Evolutionary conservation across 2,113 vertebrate genomes (phyloP).

Genomic region (Galbula dea): DNA sequence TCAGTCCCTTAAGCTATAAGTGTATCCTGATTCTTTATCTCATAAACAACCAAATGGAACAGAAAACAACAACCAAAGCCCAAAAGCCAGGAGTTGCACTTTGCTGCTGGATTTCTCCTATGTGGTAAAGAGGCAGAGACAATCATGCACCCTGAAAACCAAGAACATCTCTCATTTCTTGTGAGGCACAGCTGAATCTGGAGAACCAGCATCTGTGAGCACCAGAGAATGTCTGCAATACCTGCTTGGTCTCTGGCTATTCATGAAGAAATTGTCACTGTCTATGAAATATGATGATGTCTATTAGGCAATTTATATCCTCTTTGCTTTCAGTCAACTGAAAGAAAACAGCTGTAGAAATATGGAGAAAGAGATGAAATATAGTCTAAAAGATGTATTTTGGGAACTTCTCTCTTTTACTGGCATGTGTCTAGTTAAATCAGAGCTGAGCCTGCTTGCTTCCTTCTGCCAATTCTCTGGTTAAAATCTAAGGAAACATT

Average conservation of each 20-base stretch:
- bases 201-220: conserved; percentile 10
- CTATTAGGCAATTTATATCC: neutral
- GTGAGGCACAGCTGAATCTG: conserved; percentile 34
- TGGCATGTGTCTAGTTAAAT: neutral
- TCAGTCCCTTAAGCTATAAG: conserved; percentile 52
- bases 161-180: conserved; percentile 44
- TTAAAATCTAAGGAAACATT: neutral
- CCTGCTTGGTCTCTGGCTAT: neutral
- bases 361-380: neutral
- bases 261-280: neutral
- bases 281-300: neutral
- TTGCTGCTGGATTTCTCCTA: conserved; percentile 49
- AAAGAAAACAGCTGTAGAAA: no score
- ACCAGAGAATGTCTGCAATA: conserved; percentile 8
- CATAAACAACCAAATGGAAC: conserved; percentile 43
- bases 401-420: neutral
- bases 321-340: neutral
- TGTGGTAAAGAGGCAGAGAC: conserved; percentile 42
- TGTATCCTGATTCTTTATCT: conserved; percentile 61
- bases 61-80: no score
- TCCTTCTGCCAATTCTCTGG: neutral
- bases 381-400: neutral
- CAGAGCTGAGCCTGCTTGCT: neutral
- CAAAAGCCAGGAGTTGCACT: neutral
- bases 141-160: conserved; percentile 43